These are phyloP conservation scores for Leptobrachium leishanense DNA, from an alignment of 2,113 vertebrate genomes.

Conservation along the genomic window DNA sequence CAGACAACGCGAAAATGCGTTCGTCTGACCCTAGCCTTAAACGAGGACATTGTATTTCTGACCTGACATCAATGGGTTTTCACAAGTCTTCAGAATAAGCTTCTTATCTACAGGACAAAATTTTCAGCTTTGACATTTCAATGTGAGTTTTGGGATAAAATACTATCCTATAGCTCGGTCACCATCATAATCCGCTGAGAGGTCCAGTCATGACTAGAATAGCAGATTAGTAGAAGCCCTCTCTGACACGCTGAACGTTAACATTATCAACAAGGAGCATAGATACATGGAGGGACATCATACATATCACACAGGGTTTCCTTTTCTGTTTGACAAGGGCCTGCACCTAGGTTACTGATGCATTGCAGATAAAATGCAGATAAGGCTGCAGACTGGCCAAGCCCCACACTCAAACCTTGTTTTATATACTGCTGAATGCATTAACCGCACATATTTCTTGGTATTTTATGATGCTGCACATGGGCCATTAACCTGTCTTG, in stretches of 20 bases:
- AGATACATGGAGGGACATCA: not conserved
- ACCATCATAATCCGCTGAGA: no score
- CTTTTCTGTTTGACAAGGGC: conserved; percentile 13
- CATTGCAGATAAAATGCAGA: conserved; percentile 50
- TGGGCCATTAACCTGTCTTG: not conserved
- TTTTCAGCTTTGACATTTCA: no score
- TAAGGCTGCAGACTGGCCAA: conserved; percentile 35
- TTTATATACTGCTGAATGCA: conserved; percentile 11
- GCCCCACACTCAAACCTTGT: conserved; percentile 18
- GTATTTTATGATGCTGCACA: not conserved
- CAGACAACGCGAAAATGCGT: no score
- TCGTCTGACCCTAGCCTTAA: no score
- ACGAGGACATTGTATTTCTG: no score
- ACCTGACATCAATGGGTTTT: no score
- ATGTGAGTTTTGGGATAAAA: no score
- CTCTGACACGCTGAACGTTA: not conserved
- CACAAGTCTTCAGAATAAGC: no score
- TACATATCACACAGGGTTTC: conserved; percentile 11
- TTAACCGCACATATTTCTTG: not conserved
- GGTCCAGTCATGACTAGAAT: no score
- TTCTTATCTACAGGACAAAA: no score
- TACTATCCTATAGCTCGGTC: no score
- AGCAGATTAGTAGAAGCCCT: no score
- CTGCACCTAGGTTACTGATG: conserved; percentile 39
- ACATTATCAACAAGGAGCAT: not conserved